phyloP scores from a whole-genome alignment of 1,140 invertebrate genomes.

The Drosophila burlai region DNA sequence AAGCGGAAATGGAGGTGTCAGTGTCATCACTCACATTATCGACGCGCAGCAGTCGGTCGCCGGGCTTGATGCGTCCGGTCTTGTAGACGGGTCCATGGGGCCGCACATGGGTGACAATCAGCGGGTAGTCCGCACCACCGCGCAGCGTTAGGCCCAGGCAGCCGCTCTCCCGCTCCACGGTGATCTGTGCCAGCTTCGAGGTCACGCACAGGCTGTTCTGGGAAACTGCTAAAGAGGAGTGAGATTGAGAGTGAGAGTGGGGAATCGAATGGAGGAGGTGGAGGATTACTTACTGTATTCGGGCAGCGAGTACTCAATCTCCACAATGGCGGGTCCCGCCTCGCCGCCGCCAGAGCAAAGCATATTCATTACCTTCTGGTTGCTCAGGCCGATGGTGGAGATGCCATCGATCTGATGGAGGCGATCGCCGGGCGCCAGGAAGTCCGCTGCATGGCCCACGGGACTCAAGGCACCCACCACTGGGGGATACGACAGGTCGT shows the following conservation, averaged over 20 bases:
- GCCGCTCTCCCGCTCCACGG: slow-evolving; percentile 92
- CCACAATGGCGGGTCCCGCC: slow-evolving; percentile 90
- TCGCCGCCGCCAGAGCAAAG: slow-evolving; percentile 87
- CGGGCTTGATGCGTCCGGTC: slow-evolving; percentile 92
- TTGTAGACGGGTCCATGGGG: slow-evolving; percentile 95
- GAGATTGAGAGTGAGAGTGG: no score
- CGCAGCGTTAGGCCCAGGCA: slow-evolving; percentile 95
- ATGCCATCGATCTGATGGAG: slow-evolving; percentile 93
- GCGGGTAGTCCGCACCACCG: slow-evolving; percentile 91
- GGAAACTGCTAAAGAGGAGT: slow-evolving; percentile 85
- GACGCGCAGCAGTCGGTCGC: slow-evolving; percentile 95
- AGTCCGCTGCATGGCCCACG: slow-evolving; percentile 84
- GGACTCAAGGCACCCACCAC: slow-evolving; percentile 81
- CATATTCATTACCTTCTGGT: slow-evolving; percentile 91
- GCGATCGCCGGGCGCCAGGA: slow-evolving; percentile 90
- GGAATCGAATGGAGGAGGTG: background rate
- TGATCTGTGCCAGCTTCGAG: slow-evolving; percentile 91
- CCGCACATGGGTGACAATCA: slow-evolving; percentile 95
- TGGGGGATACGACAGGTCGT: slow-evolving; percentile 84
- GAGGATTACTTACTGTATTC: slow-evolving; percentile 88
- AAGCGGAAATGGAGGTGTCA: slow-evolving; percentile 32
- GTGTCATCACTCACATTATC: slow-evolving; percentile 88
- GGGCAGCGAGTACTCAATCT: slow-evolving; percentile 93
- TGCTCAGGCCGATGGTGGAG: slow-evolving; percentile 90
- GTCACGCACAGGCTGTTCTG: slow-evolving; percentile 89